A percentile compares a stretch with the other conserved stretches of the same genome.
Evolutionary conservation across 2,797 vertebrate genomes (phyloP).

Genomic region (Lacerta bilineata): DNA sequence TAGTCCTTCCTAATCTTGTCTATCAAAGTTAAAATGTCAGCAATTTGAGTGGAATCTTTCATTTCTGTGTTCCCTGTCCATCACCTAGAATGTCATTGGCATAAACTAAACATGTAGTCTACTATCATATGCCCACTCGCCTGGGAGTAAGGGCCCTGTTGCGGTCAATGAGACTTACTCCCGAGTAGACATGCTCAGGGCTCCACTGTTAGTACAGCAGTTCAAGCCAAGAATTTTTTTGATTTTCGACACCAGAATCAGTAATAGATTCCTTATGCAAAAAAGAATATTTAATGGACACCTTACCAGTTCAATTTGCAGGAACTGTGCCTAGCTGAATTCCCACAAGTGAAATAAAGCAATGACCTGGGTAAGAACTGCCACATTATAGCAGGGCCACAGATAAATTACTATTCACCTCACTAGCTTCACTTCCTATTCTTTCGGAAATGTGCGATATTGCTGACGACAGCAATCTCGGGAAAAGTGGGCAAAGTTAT

Average conservation of each 20-base stretch:
- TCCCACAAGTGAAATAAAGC: slow-evolving; percentile 65
- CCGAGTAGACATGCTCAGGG: background rate
- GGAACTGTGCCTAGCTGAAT: slow-evolving; percentile 53
- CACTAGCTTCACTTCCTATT: slow-evolving; percentile 54
- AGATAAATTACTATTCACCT: slow-evolving; percentile 68
- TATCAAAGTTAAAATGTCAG: background rate
- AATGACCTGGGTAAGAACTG: slow-evolving; percentile 59
- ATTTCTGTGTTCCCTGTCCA: background rate
- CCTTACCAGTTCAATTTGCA: slow-evolving; percentile 47
- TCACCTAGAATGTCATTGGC: background rate
- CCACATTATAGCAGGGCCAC: slow-evolving; percentile 48
- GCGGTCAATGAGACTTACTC: background rate
- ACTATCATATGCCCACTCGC: too few species aligned
- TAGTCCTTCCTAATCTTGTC: background rate
- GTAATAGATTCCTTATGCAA: slow-evolving; percentile 34
- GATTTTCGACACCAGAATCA: slow-evolving; percentile 50
- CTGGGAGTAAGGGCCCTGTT: background rate
- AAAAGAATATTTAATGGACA: slow-evolving; percentile 35
- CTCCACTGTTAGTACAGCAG: background rate
- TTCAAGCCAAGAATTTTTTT: slow-evolving; percentile 48
- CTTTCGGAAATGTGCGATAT: slow-evolving; percentile 54
- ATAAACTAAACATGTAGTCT: background rate
- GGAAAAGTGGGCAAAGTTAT: slow-evolving; percentile 26
- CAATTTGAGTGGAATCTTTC: background rate
- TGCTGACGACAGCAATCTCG: slow-evolving; percentile 62